These are phyloP conservation scores for Cynopterus brachyotis DNA, from an alignment of 2,113 vertebrate species.

Conservation along the genomic window DNA sequence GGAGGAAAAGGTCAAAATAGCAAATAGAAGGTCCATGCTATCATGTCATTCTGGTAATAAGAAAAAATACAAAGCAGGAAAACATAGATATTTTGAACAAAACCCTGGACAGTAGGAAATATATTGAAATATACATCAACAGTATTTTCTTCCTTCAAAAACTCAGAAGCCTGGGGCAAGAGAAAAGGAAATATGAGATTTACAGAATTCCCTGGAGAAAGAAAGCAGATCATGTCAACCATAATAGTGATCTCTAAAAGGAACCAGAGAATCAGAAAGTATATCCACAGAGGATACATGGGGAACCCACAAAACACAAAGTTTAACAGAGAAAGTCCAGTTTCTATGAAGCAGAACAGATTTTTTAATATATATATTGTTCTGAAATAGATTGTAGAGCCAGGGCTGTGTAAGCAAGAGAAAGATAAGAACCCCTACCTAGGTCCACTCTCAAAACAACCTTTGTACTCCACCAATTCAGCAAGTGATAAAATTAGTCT, in stretches of 20 bases:
- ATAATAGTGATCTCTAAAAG: background rate
- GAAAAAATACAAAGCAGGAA: background rate
- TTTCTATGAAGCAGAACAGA: background rate
- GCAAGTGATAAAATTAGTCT: conserved; percentile 53
- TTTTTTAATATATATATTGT: background rate
- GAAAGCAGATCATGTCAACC: background rate
- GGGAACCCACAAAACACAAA: background rate
- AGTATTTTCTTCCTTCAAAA: conserved; percentile 36
- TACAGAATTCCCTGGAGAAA: background rate
- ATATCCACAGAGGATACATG: background rate
- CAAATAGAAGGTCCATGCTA: background rate
- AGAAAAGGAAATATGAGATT: background rate
- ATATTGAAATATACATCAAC: background rate
- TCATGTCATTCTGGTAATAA: background rate
- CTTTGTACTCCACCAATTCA: background rate
- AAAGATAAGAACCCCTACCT: background rate
- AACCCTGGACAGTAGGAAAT: background rate
- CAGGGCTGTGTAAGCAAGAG: background rate
- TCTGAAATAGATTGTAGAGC: background rate
- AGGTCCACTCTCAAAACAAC: background rate
- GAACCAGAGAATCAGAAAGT: background rate
- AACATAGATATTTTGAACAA: background rate
- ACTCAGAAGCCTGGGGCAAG: background rate
- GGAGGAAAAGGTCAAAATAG: background rate
- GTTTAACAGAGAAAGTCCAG: background rate